Conservation (phyloP, 2,797 vertebrate genomes). For the Hirundo rustica region DNA sequence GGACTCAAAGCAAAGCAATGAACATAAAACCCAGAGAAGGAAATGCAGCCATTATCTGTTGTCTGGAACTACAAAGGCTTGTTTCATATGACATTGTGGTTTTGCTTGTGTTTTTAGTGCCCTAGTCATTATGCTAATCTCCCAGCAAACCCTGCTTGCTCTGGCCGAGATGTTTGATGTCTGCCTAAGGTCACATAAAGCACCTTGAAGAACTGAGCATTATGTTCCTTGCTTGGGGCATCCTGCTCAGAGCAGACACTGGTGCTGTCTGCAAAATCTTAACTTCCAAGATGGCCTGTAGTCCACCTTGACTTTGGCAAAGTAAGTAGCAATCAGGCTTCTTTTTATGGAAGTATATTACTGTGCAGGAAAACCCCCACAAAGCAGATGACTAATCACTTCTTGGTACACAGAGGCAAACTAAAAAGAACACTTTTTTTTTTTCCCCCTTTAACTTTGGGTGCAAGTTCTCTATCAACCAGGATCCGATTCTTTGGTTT, state of each 20-base stretch:
- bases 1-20: not conserved
- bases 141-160: not conserved
- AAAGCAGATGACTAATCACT: conserved; percentile 10
- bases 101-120: not conserved
- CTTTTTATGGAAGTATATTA: not conserved
- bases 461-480: not conserved
- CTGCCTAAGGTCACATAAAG: not conserved
- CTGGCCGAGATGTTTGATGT: not conserved
- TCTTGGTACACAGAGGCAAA: not conserved
- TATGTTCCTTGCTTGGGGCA: not conserved
- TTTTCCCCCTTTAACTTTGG: not conserved
- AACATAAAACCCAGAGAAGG: not conserved
- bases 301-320: not conserved
- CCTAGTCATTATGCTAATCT: not conserved
- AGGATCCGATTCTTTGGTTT: not conserved
- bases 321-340: not conserved
- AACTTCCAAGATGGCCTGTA: not conserved
- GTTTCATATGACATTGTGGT: not conserved
- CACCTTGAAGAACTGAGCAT: not conserved
- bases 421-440: not conserved
- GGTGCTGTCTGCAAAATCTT: not conserved
- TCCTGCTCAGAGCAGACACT: not conserved
- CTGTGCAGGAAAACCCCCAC: not conserved
- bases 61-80: not conserved
- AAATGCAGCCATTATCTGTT: not conserved